Conservation (phyloP, 2,113 vertebrate species). For the Engystomops pustulosus region DNA sequence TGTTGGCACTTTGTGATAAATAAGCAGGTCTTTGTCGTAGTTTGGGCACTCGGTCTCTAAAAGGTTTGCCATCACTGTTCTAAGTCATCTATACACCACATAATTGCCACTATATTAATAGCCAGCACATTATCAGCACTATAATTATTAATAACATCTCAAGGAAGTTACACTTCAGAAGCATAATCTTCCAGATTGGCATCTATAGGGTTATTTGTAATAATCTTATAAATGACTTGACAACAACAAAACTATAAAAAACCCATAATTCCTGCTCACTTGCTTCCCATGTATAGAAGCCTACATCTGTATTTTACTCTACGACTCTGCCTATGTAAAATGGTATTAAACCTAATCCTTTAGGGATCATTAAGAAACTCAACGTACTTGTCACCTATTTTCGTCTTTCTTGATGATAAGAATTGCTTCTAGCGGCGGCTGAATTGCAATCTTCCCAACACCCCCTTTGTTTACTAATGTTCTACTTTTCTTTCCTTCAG, state of each 20-base stretch:
- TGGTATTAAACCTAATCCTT: constrained; percentile 34
- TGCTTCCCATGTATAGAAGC: not conserved
- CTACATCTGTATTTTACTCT: not conserved
- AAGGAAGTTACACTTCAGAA: not conserved
- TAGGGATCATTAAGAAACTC: constrained; percentile 28
- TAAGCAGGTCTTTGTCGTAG: too few relatives aligned
- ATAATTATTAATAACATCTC: too few relatives aligned
- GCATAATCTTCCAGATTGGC: not conserved
- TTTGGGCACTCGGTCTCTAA: too few relatives aligned
- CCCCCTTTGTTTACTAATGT: constrained; percentile 78
- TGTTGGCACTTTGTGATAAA: too few relatives aligned
- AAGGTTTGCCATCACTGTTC: too few relatives aligned
- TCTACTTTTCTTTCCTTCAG: constrained; percentile 75
- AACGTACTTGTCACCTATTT: constrained; percentile 10
- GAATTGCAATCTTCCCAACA: constrained; percentile 48
- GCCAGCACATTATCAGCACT: too few relatives aligned
- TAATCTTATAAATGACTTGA: not conserved
- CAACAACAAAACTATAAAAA: not conserved
- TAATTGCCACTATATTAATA: too few relatives aligned
- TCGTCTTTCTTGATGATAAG: constrained; percentile 41
- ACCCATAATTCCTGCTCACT: not conserved
- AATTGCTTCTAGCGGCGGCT: constrained; percentile 46
- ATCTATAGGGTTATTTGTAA: not conserved
- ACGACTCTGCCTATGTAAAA: constrained; percentile 19
- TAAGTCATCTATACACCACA: too few relatives aligned